Evolutionary conservation across 2,888 invertebrate species (phyloP), one percentile per base, ranked within the genome.

Genomic region (Dasypolia templi): DNA sequence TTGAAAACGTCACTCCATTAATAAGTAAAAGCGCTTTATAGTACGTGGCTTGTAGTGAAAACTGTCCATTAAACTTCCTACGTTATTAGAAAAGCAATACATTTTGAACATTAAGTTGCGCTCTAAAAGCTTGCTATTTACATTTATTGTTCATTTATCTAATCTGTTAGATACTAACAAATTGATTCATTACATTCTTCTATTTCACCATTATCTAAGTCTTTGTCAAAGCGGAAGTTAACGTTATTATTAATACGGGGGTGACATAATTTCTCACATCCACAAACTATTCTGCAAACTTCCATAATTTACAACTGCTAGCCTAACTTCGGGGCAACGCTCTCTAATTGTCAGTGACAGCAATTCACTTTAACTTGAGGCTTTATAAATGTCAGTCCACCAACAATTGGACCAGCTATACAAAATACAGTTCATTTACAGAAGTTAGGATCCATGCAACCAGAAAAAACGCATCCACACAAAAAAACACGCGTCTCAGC

Each of bases 211-310:
- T n/a, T 32, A 22, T 49, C 14, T 44, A 22, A 66, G 14, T 12
- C 46, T 64, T 66, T 58, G 63, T 35, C n/a, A 72, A 67, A 68
- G 49, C 35, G 32, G 32, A 66, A 66, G 49, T 68, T 62, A 35
- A 59, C 55, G 19, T 74, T 75, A 78, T 72, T 63, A 76, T 46
- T 78, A 72, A 73, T 66, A 75, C 26, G 19, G n/a, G 58, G 63
- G 74, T 69, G 73, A 71, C 71, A 79, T 72, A 77, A 85, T 84
- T 79, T 77, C 72, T 29, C 72, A 74, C 65, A 79, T 79, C 61
- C 58, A 44, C 62, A 63, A 83, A 79, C 79, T 82, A 84, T 75
- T 79, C 75, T 56, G 44, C 58, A 66, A 85, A 84, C 73, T 79
- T 75, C 59, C 56, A 81, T 69, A 78, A 83, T 78, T 77, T 72